Base-by-base conservation (phyloP, 2,113 vertebrate species). In the Scalopus aquaticus region DNA sequence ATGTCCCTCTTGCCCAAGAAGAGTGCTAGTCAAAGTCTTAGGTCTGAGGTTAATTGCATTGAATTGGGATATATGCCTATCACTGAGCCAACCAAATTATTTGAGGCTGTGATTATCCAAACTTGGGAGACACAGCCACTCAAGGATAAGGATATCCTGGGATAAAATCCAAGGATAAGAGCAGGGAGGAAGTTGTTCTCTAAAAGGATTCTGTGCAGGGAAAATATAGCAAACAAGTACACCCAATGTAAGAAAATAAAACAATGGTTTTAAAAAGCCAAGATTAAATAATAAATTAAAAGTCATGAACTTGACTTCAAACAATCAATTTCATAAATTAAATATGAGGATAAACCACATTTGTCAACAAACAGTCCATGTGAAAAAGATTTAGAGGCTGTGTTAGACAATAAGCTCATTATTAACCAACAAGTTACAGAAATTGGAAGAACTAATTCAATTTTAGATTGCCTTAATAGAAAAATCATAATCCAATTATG, bases 311-410 rank as follows among this genome's bases (percentile, higher is more conserved):
- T 97, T 96, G 49, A 85, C 90, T 96, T 96, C 91, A 96, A 94
- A 94, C 44, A 91, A 93, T 91, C 54, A 95, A 83, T 91, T 96
- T 94, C 80, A 83, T 94, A 95, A 96, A 89, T 94, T 91, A 96
- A 95, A 97, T 70, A 93, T 96, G 91, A 93, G 32, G n/a, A 76
- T 67, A 83, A 74, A 80, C 82, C 82, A 87, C 82, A 86, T 76
- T 89, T 89, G 79, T 93, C 51, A 88, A 94, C 88, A 85, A 94
- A 78, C 8, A 20, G 49, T 76, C 93, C 93, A 72, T 94, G 39
- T 88, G 91, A 94, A 82, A 94, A 91, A 88, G 74, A 96, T 62
- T 92, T 79, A 94, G 73, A 96, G 69, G 65, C 86, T 86, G 42
- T 79, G 46, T 93, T 89, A 87, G 64, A 92, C 74, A 94, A 91